Conservation (phyloP, 1,140 invertebrate species). For the Drosophila kepulauana region DNA sequence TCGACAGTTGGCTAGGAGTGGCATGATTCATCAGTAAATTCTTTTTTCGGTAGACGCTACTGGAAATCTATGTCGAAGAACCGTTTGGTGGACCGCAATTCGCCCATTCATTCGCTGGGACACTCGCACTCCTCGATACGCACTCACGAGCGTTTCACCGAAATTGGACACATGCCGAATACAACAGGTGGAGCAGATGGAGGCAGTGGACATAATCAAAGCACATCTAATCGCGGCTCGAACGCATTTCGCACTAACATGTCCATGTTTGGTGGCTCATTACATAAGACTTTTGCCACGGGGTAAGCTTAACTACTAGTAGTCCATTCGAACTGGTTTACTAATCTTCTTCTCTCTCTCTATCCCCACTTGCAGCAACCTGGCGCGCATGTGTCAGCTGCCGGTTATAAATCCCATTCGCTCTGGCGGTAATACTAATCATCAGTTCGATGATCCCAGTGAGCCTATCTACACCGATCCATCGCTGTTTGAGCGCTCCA, state of each 20-base stretch:
- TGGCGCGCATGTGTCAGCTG: slow-evolving; percentile 84
- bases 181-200: slow-evolving; percentile 11
- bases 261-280: slow-evolving; percentile 87
- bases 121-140: slow-evolving; percentile 81
- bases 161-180: slow-evolving; percentile 74
- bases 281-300: slow-evolving; percentile 88
- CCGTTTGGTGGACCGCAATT: slow-evolving; percentile 86
- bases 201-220: slow-evolving; percentile 53
- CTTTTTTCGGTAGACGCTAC: slow-evolving; percentile 86
- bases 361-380: slow-evolving; percentile 65
- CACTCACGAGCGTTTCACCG: slow-evolving; percentile 82
- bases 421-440: slow-evolving; percentile 51
- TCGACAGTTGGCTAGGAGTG: not conserved
- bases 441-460: slow-evolving; percentile 92
- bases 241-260: slow-evolving; percentile 85
- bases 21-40: not conserved
- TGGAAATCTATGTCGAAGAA: slow-evolving; percentile 90
- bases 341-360: slow-evolving; percentile 31
- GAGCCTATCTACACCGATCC: slow-evolving; percentile 97
- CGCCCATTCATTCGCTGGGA: slow-evolving; percentile 80
- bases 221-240: slow-evolving; percentile 75
- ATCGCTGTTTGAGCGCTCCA: slow-evolving; percentile 93
- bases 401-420: slow-evolving; percentile 85
- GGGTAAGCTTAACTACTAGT: slow-evolving; percentile 81
- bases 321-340: slow-evolving; percentile 53